These are phyloP conservation scores for Halichondria panicea DNA, from an alignment of 37 sponge, comb jelly and placozoan species.

Conservation along the genomic window DNA sequence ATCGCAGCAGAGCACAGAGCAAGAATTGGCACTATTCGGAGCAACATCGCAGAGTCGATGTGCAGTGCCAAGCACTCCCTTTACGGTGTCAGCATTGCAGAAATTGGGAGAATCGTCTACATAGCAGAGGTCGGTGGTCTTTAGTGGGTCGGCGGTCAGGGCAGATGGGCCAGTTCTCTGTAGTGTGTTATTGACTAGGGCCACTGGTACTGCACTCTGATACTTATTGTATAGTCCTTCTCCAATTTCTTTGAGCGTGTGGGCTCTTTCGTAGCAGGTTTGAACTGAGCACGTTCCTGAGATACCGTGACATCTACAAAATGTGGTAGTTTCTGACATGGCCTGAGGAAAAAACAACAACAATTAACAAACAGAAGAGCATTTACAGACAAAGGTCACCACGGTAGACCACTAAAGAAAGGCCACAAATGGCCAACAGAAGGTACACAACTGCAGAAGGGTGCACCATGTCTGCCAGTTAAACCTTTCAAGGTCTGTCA, in stretches of 20 bases:
- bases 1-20: slow-evolving; percentile 35
- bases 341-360: slow-evolving; percentile 10
- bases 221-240: slow-evolving; percentile 17
- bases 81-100: background rate
- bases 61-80: slow-evolving; percentile 27
- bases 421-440: no score
- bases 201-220: slow-evolving; percentile 19
- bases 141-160: background rate
- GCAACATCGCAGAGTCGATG: slow-evolving; percentile 15
- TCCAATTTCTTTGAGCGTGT: slow-evolving; percentile 29
- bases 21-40: background rate
- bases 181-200: background rate
- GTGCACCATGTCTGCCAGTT: no score
- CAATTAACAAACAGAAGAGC: no score
- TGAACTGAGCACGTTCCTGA: slow-evolving; percentile 67
- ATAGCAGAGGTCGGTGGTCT: slow-evolving; percentile 11
- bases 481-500: no score
- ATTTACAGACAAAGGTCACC: background rate
- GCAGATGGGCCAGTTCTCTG: background rate
- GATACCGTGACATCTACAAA: slow-evolving; percentile 64
- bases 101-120: slow-evolving; percentile 35
- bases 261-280: slow-evolving; percentile 45
- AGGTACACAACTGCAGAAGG: no score
- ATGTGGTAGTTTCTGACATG: background rate
- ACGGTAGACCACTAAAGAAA: background rate